Base-by-base conservation (phyloP, 2,797 vertebrate species). In the Micropoecilia bifurca region DNA sequence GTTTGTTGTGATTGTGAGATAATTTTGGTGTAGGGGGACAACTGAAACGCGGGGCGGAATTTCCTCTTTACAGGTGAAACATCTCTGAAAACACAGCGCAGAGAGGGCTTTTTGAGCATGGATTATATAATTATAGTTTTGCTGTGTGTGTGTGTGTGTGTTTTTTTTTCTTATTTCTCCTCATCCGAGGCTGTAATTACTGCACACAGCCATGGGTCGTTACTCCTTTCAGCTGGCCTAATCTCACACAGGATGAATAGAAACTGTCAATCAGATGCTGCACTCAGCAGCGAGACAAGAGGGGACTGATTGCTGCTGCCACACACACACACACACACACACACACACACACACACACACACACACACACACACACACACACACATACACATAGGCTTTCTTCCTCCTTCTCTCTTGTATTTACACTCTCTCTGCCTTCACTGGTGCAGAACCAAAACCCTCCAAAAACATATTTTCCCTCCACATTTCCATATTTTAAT, bases 41-140 rank as follows among this genome's bases (percentile, higher is more conserved):
- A 84, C 71, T 81, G 83, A 83, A 83, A 82, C 75, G 87, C 74
- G 12, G 85, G 77, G 39, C 63, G 85, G 89, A 89, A 77, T 88
- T 73, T 91, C 76, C 84, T 91, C 83, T 88, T 86, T 82, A 86
- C 90, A 90, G 91, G 89, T 93, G 88, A 91, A 89, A 79, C 88
- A 68, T 90, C 87, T 89, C 28, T 88, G 79, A 88, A 86, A 91
- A 86, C 85, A 87, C 66, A 47, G 75, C 25, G 57, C 33, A 71
- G 66, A 43, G 16, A n/a, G 41, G 5, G 41, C 83, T 80, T 88
- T 92, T 84, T 77, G 73, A 86, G 81, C 53, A 74, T 71, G 90
- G 92, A 94, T 95, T 93, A 93, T 93, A 95, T 95, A 94, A 95
- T 96, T 95, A 92, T 94, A 94, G 95, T 95, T 94, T 95, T 94